A percentile compares a stretch with the other conserved stretches of the same genome.
Evolutionary conservation across 1,140 invertebrate genomes (phyloP).

Genomic region (Cryptotermes secundus): DNA sequence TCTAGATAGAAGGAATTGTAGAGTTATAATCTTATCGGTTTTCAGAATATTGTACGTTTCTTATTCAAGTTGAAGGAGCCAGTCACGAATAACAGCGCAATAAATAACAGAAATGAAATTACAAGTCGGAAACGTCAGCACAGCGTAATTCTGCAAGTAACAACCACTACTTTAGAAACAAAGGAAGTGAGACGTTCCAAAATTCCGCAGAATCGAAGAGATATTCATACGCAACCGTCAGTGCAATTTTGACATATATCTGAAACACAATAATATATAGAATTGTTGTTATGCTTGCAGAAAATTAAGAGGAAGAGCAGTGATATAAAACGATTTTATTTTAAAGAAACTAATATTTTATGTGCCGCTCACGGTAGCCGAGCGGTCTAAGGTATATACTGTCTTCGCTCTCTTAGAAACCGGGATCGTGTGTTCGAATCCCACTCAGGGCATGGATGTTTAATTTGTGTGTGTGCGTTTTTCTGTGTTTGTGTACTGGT

Average conservation of each 20-base stretch:
- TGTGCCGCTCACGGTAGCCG: too few relatives aligned
- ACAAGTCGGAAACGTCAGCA: not conserved
- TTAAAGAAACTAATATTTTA: too few relatives aligned
- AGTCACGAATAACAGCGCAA: not conserved
- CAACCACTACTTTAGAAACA: not conserved
- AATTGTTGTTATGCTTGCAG: not conserved
- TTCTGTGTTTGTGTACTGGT: too few relatives aligned
- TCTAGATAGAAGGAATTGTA: too few relatives aligned
- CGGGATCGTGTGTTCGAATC: too few relatives aligned
- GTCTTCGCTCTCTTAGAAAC: too few relatives aligned
- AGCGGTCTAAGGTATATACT: too few relatives aligned
- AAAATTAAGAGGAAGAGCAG: too few relatives aligned
- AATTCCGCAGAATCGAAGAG: not conserved
- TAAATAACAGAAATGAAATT: not conserved
- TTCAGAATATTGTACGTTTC: not conserved
- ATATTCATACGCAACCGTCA: not conserved
- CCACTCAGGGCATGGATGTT: too few relatives aligned
- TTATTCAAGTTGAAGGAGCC: not conserved
- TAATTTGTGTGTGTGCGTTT: too few relatives aligned
- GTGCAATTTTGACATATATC: not conserved
- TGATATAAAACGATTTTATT: too few relatives aligned
- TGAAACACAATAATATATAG: not conserved
- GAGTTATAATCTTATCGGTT: too few relatives aligned
- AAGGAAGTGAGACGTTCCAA: not conserved
- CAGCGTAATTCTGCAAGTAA: not conserved